phyloP scores from a whole-genome alignment of 2,888 invertebrate genomes.

The Catocala nupta region DNA sequence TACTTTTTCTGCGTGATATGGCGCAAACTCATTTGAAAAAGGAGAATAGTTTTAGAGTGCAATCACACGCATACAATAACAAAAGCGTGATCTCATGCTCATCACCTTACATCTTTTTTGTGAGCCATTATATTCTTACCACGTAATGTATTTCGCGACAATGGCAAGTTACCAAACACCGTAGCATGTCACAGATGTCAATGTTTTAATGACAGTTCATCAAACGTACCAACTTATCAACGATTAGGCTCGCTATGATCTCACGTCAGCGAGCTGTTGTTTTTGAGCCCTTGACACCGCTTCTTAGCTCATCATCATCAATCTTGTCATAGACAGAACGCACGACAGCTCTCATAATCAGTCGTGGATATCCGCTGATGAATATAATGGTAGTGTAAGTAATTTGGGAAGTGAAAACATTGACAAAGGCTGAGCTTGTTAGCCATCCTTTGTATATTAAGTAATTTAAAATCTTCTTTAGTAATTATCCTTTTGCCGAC shows the following conservation, averaged over 20 bases:
- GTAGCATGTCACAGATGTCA: not conserved
- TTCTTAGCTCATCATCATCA: slow-evolving; percentile 9
- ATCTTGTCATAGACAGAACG: slow-evolving; percentile 1
- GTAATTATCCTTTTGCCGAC: no score
- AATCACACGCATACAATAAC: no score
- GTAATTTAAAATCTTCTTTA: no score
- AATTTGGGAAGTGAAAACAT: not conserved
- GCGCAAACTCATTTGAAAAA: no score
- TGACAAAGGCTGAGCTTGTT: no score
- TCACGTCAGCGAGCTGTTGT: slow-evolving; percentile 1
- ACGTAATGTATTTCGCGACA: not conserved
- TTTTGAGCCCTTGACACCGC: slow-evolving; percentile 13
- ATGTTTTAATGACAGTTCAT: not conserved
- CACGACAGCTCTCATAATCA: slow-evolving; percentile 4
- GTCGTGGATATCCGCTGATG: slow-evolving; percentile 1
- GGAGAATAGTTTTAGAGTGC: no score
- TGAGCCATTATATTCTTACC: no score
- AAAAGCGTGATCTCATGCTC: no score
- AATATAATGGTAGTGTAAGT: not conserved
- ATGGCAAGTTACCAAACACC: not conserved
- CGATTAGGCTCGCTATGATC: not conserved
- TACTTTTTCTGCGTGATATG: no score
- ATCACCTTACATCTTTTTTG: no score
- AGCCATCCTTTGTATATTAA: no score
- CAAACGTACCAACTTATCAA: slow-evolving; percentile 1